phyloP scores from a whole-genome alignment of 1,140 invertebrate species.

The Harpegnathos saltator region DNA sequence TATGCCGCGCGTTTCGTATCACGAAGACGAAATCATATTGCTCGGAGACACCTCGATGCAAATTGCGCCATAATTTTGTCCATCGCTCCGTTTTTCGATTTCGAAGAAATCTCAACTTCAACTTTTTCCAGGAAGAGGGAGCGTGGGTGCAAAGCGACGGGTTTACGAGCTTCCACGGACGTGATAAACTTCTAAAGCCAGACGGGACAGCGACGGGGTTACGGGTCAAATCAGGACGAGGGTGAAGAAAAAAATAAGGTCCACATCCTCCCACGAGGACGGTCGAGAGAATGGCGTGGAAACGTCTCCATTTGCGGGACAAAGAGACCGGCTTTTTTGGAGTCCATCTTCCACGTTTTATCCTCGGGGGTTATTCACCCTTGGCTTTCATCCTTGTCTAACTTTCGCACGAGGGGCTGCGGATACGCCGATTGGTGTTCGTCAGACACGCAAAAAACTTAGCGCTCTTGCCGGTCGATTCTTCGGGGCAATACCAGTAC shows the following conservation, averaged over 20 bases:
- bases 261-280: constrained; percentile 64
- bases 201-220: constrained; percentile 60
- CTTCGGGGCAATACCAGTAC: not conserved
- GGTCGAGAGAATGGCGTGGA: constrained; percentile 71
- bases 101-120: constrained; percentile 62
- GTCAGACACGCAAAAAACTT: constrained; percentile 7
- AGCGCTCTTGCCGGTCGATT: not conserved
- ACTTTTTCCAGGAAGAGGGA: constrained; percentile 77
- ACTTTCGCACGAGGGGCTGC: constrained; percentile 8
- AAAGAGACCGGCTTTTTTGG: constrained; percentile 71
- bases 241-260: constrained; percentile 77
- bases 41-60: constrained; percentile 26
- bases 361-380: constrained; percentile 47
- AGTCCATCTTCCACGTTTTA: constrained; percentile 72
- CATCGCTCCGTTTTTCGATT: constrained; percentile 75
- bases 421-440: constrained; percentile 24
- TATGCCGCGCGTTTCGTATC: not conserved
- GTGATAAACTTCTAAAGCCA: constrained; percentile 75
- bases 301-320: constrained; percentile 78
- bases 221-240: constrained; percentile 62
- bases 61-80: constrained; percentile 80
- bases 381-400: not conserved
- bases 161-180: constrained; percentile 65
- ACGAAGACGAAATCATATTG: not conserved
- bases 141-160: constrained; percentile 4